Base-by-base conservation (phyloP, 2,888 invertebrate species). In the Limnephilus rhombicus region DNA sequence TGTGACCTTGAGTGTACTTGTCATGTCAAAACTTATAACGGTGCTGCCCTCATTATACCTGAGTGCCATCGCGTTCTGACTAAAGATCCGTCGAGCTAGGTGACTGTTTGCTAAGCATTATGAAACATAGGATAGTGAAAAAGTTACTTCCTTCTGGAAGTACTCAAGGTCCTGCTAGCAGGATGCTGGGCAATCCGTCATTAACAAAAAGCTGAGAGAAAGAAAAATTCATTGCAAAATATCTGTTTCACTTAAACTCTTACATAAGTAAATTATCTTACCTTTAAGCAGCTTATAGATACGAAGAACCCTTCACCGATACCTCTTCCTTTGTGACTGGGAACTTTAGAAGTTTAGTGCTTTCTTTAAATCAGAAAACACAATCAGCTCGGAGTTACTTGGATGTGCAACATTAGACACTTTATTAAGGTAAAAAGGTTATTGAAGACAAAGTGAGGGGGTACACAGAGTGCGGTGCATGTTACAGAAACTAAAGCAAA, bases 271-370 rank as follows among this genome's bases (percentile, higher is more conserved):
- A 87, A 89, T n/a, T n/a, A 45, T 80, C 88, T 80, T 89, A 89
- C 88, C 88, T 89, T 89, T 24, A 80, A 37, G 29, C 88, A 53
- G 87, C 80, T n/a, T 29, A 88, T n/a, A 80, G n/a, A 80, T 11
- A 89, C 24, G 88, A 89, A 89, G 88, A 89, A 89, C 88, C 88
- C 80, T 89, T 89, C 88, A 89, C 88, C 88, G 37, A 24, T 80
- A 89, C 68, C 88, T 45, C 31, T 80, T 45, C 13, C 86, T 41
- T 9, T 24, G 88, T 80, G 37, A 88, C 80, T 80, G 80, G 88
- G 80, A 80, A 37, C n/a, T 68, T 68, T 49, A 86, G 5, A 86
- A 29, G 45, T 80, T 37, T 34, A 88, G 86, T 45, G 86, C n/a
- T 37, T 49, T 89, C 68, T 80, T 89, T 37, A 89, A 88, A 89